phyloP scores from a whole-genome alignment of 2,113 vertebrate species.

The Stigmatopora argus region DNA sequence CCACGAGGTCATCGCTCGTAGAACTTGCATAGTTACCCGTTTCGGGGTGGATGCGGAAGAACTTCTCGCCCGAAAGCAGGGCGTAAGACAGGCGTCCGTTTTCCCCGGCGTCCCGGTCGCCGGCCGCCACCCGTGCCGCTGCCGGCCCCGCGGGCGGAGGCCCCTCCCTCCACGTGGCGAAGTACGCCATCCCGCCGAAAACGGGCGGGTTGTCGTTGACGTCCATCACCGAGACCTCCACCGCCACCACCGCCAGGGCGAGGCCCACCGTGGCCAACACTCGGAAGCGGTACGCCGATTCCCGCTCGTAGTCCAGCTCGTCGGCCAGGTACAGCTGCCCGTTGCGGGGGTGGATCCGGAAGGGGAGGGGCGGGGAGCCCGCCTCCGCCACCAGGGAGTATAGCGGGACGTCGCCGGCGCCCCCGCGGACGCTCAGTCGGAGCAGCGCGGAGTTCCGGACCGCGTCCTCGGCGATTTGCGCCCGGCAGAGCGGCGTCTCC shows the following conservation, averaged over 20 bases:
- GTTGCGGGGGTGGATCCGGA: slow-evolving; percentile 71
- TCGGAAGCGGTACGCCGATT: slow-evolving; percentile 66
- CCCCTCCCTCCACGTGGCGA: slow-evolving; percentile 80
- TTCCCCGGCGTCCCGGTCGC: slow-evolving; percentile 79
- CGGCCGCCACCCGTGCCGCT: slow-evolving; percentile 77
- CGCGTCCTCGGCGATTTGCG: slow-evolving; percentile 79
- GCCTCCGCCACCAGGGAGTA: slow-evolving; percentile 72
- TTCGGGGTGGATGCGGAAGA: slow-evolving; percentile 86
- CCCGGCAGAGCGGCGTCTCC: slow-evolving; percentile 81
- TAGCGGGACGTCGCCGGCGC: background rate
- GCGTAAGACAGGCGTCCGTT: slow-evolving; percentile 85
- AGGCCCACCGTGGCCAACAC: slow-evolving; percentile 62
- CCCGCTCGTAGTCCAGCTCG: slow-evolving; percentile 77
- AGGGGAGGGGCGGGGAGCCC: slow-evolving; percentile 58
- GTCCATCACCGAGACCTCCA: slow-evolving; percentile 80
- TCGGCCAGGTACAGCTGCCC: slow-evolving; percentile 80
- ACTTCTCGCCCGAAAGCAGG: slow-evolving; percentile 82
- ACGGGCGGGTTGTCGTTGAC: slow-evolving; percentile 83
- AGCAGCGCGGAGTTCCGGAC: slow-evolving; percentile 67
- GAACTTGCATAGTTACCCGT: slow-evolving; percentile 76
- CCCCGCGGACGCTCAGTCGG: slow-evolving; percentile 65
- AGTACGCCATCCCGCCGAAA: slow-evolving; percentile 73
- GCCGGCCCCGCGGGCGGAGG: slow-evolving; percentile 71
- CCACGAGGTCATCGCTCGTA: too few species aligned
- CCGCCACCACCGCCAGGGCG: slow-evolving; percentile 67